Evolutionary conservation across 2,113 vertebrate genomes (phyloP), one percentile per base, ranked within the genome.

Genomic region (Falcunculus frontatus): DNA sequence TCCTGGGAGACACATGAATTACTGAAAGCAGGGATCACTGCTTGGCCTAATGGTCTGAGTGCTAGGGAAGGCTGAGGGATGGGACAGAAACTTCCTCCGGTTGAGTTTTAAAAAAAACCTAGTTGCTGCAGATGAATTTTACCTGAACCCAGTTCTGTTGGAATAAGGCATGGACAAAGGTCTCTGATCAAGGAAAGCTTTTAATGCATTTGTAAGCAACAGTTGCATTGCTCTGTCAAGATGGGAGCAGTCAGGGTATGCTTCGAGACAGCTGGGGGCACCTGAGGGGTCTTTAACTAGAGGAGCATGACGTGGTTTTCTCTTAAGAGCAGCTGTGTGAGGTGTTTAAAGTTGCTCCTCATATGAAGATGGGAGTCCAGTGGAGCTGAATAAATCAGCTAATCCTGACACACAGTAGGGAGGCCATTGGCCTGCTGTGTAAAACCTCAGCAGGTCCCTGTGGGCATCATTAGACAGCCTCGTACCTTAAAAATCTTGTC

Each of bases 231-330:
- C 27, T 85, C 25, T 72, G 18, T 84, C 52, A 72, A 42, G 42
- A 17, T 44, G 35, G 29, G 35, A 84, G 35, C 10, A 23, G 56
- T 26, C 41, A 77, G 22, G 2, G 1, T 41, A 18, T 82, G 56
- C 30, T 63, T 55, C 2, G 1, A 44, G 23, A 47, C 17, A 16
- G 23, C 5, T 0, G 0, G 23, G 26, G 25, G 8, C 13, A 35
- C 16, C 26, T 49, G 22, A 81, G 26, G 19, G 11, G 3, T 76
- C 25, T 83, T 84, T 35, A 87, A 37, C 11, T 32, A 53, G 33
- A 80, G 56, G 9, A 59, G 7, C 11, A n/a, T 29, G 25, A 60
- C 0, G 0, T 20, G 5, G 7, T 53, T 84, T 82, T 77, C 37
- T 74, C 46, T 49, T 69, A 44, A 89, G 6, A 84, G 30, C 18